Evolutionary conservation across 2,888 invertebrate genomes (phyloP).

Genomic region (Blomia tropicalis): DNA sequence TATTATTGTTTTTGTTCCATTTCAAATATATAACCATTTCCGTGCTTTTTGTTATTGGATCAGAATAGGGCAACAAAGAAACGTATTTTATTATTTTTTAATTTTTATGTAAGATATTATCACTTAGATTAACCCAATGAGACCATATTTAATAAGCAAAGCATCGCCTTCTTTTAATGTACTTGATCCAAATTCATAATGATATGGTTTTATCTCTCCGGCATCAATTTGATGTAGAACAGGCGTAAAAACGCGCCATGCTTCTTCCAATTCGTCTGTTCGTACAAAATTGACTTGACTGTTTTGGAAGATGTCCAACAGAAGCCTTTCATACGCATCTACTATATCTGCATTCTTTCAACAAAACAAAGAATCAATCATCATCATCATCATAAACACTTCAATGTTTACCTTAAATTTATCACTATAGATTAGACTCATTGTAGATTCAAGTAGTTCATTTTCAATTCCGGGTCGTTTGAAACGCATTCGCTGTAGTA

Average conservation of each 20-base stretch:
- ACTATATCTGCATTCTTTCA: conserved; percentile 15
- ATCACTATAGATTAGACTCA: conserved; percentile 21
- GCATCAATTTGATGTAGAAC: conserved; percentile 15
- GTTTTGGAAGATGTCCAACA: conserved; percentile 21
- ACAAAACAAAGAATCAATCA: background rate
- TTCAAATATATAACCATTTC: too few species aligned
- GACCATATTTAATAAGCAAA: conserved; percentile 13
- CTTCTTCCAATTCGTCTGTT: conserved; percentile 23
- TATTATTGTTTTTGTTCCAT: too few species aligned
- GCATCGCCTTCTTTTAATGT: conserved; percentile 9
- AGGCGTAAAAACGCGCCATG: conserved; percentile 25
- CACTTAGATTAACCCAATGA: background rate
- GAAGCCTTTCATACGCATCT: conserved; percentile 26
- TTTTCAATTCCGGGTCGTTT: conserved; percentile 22
- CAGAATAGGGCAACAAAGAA: too few species aligned
- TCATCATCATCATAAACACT: background rate
- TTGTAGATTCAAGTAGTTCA: conserved; percentile 4
- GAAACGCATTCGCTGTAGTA: conserved; percentile 16
- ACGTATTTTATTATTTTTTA: too few species aligned
- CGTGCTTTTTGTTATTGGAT: too few species aligned
- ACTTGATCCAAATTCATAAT: conserved; percentile 17
- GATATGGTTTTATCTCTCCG: background rate
- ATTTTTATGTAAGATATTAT: too few species aligned
- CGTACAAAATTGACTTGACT: conserved; percentile 22
- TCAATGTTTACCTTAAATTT: conserved; percentile 18